A percentile compares a stretch with the other conserved stretches of the same genome.
These are phyloP conservation scores for Tenebrosternarchus preto DNA, from an alignment of 2,113 vertebrate species.

Conservation along the genomic window DNA sequence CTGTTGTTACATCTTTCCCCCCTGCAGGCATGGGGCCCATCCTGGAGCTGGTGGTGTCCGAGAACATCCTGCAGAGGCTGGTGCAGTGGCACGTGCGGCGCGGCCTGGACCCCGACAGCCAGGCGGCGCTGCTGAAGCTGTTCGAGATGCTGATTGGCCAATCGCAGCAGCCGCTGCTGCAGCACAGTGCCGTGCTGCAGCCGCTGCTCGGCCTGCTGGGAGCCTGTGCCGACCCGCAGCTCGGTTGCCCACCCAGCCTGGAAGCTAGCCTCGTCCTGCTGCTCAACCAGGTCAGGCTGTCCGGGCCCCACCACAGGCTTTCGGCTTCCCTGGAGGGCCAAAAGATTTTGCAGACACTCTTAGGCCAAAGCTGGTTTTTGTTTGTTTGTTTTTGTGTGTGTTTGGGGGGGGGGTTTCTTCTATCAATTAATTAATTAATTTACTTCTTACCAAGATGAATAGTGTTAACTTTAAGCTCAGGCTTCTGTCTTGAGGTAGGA, in stretches of 20 bases:
- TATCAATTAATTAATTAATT: no score
- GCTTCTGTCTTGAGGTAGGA: no score
- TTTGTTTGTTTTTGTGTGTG: not conserved
- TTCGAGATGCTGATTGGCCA: constrained; percentile 94
- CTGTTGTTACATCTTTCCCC: not conserved
- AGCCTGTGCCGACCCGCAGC: constrained; percentile 78
- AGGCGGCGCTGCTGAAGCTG: constrained; percentile 89
- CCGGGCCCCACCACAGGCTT: no score
- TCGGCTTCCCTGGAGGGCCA: no score
- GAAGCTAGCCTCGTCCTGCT: constrained; percentile 91
- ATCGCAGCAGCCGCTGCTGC: constrained; percentile 87
- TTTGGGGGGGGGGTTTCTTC: not conserved
- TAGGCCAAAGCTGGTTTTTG: not conserved
- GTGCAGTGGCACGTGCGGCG: constrained; percentile 86
- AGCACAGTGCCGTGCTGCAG: constrained; percentile 82
- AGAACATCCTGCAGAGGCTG: constrained; percentile 84
- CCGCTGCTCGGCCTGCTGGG: constrained; percentile 86
- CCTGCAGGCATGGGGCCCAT: constrained; percentile 79
- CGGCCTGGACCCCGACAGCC: constrained; percentile 83
- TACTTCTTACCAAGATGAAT: not conserved
- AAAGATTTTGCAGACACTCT: no score
- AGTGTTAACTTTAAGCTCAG: no score
- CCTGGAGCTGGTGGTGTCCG: constrained; percentile 81
- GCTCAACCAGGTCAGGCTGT: constrained; percentile 79
- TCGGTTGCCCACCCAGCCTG: constrained; percentile 72